These are phyloP conservation scores for Microtus oregoni DNA, from an alignment of 2,113 vertebrate genomes.

Conservation along the genomic window DNA sequence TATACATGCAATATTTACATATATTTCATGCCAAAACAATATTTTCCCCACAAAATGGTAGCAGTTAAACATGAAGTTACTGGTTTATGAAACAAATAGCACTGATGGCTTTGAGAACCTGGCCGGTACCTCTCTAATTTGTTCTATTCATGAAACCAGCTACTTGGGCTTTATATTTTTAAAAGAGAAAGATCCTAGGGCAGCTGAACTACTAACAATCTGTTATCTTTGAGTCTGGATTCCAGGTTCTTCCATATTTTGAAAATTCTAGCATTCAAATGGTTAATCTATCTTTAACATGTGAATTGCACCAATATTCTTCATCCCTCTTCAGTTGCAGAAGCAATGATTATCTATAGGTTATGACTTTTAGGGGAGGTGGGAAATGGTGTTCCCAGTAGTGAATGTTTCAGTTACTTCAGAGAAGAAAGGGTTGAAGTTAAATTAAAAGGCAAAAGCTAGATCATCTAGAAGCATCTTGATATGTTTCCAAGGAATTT, in stretches of 20 bases:
- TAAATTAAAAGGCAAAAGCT: conserved; percentile 34
- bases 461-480: conserved; percentile 11
- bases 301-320: background rate
- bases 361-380: background rate
- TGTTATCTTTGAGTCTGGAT: background rate
- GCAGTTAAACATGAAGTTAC: background rate
- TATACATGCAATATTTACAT: background rate
- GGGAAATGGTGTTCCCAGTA: background rate
- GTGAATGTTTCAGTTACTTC: background rate
- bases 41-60: conserved; percentile 26
- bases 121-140: background rate
- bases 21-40: conserved; percentile 38
- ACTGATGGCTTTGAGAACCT: background rate
- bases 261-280: conserved; percentile 12
- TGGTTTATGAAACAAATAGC: background rate
- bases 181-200: background rate
- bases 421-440: background rate
- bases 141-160: background rate
- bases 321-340: background rate
- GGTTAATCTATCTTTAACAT: background rate
- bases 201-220: background rate
- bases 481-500: background rate
- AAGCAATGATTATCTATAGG: background rate
- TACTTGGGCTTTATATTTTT: background rate
- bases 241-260: conserved; percentile 49